Percentiles rank a stretch among this genome's conserved stretches.
Evolutionary conservation across 2,888 invertebrate species (phyloP).

Genomic region (Nomada goodeniana): DNA sequence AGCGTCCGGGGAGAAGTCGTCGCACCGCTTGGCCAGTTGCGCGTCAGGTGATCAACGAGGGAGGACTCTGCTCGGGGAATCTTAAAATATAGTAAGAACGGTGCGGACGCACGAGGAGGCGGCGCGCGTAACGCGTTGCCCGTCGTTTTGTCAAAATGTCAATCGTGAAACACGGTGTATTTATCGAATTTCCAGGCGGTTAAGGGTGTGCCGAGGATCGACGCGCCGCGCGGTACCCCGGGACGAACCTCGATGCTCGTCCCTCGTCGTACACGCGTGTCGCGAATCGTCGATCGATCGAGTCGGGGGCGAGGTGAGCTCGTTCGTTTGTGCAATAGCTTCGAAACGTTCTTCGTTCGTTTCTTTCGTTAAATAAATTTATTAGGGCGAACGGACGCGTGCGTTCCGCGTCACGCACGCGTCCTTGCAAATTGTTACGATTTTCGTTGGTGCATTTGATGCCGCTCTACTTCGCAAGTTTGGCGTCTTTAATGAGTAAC

Average conservation of each 20-base stretch:
- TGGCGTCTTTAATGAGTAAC: conserved; percentile 17
- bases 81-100: conserved; percentile 5
- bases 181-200: conserved; percentile 71
- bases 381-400: conserved; percentile 19
- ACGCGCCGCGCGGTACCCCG: conserved; percentile 47
- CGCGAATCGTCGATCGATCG: conserved; percentile 29
- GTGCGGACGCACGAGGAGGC: conserved; percentile 10
- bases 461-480: conserved; percentile 25
- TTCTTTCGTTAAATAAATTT: conserved; percentile 38
- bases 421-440: conserved; percentile 46
- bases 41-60: conserved; percentile 5
- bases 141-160: conserved; percentile 64
- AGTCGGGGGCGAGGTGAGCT: conserved; percentile 44
- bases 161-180: conserved; percentile 71
- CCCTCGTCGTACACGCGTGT: neutral
- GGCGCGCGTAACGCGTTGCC: neutral
- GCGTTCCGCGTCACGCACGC: neutral
- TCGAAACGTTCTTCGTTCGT: conserved; percentile 50
- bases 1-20: conserved; percentile 25
- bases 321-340: conserved; percentile 74
- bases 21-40: conserved; percentile 24
- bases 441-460: conserved; percentile 40
- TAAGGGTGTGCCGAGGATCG: conserved; percentile 48
- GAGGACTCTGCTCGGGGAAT: neutral
- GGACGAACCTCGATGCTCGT: conserved; percentile 29